Conservation (phyloP, 2,113 vertebrate species). For the Dicentrarchus labrax region DNA sequence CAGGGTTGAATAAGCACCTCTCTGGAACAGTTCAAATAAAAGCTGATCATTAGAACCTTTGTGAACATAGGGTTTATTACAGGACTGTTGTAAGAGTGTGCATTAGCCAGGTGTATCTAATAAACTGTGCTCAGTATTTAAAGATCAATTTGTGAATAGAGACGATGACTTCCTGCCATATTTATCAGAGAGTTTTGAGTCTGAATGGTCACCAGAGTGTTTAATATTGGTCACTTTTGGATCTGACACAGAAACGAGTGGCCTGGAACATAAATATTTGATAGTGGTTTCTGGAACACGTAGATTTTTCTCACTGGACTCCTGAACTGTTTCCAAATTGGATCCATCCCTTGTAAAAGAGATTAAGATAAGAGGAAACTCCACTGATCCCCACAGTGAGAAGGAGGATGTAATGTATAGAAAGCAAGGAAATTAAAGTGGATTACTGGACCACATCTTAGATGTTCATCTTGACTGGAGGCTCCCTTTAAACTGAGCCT, state of each 20-base stretch:
- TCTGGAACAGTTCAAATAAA: neutral
- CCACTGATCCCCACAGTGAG: conserved; percentile 7
- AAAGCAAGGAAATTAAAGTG: neutral
- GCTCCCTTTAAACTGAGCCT: neutral
- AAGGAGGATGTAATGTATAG: neutral
- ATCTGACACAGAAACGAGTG: conserved; percentile 34
- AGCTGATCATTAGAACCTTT: neutral
- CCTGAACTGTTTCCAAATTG: conserved; percentile 21
- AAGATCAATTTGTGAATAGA: neutral
- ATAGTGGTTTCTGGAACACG: conserved; percentile 41
- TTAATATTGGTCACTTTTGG: conserved; percentile 24
- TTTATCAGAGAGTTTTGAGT: conserved; percentile 1
- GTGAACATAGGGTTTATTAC: neutral
- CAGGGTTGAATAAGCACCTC: too few species aligned
- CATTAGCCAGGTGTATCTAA: too few species aligned
- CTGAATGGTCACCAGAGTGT: neutral
- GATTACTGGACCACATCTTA: neutral
- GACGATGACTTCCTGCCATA: neutral
- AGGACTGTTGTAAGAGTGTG: neutral
- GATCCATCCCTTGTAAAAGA: conserved; percentile 16
- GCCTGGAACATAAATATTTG: conserved; percentile 45
- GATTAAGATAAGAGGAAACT: conserved; percentile 20
- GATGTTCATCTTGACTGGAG: conserved; percentile 1
- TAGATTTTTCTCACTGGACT: neutral
- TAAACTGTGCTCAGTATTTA: neutral